Base-by-base conservation (phyloP, 2,888 invertebrate genomes). In the Lycocerus yunnanus region DNA sequence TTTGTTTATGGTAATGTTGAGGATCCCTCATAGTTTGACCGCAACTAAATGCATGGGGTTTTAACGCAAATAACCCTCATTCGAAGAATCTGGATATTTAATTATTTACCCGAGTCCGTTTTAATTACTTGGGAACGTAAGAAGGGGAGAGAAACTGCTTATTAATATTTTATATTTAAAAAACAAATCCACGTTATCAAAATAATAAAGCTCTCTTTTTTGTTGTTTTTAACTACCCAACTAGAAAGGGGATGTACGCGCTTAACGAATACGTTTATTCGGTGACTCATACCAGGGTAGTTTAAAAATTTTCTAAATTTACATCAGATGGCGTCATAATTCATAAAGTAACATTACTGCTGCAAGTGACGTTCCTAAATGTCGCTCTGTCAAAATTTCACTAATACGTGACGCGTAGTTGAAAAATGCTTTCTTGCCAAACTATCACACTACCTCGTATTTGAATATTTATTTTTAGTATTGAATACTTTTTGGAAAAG, bases 1-100 rank as follows among this genome's bases (percentile, higher is more conserved):
- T 82, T 83, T 83, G 82, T 83, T 83, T 83, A 82, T 82, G 82
- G 80, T 80, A 82, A 82, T 82, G 78, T 59, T 59, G 59, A 15
- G 15, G 70, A 69, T n/a, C 75, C 72, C 75, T 75, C 72, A 75
- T 75, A 75, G 75, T 75, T 75, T 72, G 75, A 72, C 75, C 75
- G 75, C 72, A 72, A 75, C 75, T 75, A 75, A 75, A 75, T 58
- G 59, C 60, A 66, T 14, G 60, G 66, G 21, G 72, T 69, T 75
- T 75, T 75, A 72, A 75, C 69, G 69, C 69, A 75, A 71, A 75
- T 72, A 75, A 75, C 72, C 75, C 75, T 72, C 75, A 75, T 75
- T 72, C 16, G 69, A 72, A 69, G 74, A 71, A 68, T 16, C 66
- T 72, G 66, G 69, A 72, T 72, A 69, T 72, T 74, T 72, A 75